Evolutionary conservation across 2,797 vertebrate species (phyloP).

Genomic region (Erpetoichthys calabaricus): DNA sequence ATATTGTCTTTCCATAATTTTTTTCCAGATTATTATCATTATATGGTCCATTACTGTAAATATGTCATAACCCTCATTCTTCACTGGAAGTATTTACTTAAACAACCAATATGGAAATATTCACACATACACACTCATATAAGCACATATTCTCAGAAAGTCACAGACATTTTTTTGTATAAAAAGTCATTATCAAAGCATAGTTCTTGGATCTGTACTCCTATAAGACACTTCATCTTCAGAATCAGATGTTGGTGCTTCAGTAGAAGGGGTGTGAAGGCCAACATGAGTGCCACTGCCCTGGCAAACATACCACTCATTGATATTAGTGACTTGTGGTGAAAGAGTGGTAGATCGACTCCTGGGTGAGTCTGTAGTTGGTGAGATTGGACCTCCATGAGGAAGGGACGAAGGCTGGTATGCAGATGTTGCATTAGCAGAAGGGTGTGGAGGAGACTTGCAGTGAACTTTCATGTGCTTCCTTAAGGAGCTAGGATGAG

Average conservation of each 20-base stretch:
- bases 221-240: constrained; percentile 79
- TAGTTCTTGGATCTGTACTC: constrained; percentile 71
- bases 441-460: constrained; percentile 82
- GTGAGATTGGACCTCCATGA: constrained; percentile 63
- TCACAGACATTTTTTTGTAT: too few relatives aligned
- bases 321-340: constrained; percentile 93
- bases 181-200: constrained; percentile 57
- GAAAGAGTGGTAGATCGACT: constrained; percentile 69
- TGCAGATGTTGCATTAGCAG: constrained; percentile 48
- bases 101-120: too few relatives aligned
- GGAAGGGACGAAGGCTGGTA: constrained; percentile 61
- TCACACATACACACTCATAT: too few relatives aligned
- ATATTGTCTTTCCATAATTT: too few relatives aligned
- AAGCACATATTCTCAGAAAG: too few relatives aligned
- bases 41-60: too few relatives aligned
- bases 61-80: too few relatives aligned
- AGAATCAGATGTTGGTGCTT: constrained; percentile 70
- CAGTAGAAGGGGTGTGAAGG: constrained; percentile 79
- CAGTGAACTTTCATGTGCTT: constrained; percentile 98
- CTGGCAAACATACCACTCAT: constrained; percentile 97
- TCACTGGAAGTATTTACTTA: too few relatives aligned
- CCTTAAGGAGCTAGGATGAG: constrained; percentile 80
- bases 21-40: too few relatives aligned
- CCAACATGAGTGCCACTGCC: constrained; percentile 70
- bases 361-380: constrained; percentile 55